These are phyloP conservation scores for Lophotis ruficrista DNA, from an alignment of 2,113 vertebrate species.

Conservation along the genomic window DNA sequence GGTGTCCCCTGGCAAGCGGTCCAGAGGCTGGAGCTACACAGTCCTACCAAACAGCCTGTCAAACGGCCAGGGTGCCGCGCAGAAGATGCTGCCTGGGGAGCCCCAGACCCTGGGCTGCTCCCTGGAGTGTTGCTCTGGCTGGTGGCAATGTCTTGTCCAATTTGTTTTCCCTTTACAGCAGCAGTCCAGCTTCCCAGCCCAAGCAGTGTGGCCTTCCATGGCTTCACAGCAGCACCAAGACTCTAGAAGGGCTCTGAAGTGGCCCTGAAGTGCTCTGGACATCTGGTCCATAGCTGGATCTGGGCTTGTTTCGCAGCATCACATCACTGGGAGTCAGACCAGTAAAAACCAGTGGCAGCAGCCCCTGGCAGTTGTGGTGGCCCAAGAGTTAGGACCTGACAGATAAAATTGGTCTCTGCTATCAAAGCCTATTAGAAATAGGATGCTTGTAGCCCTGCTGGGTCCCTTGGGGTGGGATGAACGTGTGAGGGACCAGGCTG, in stretches of 20 bases:
- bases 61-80: not conserved
- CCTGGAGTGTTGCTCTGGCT: not conserved
- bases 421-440: not conserved
- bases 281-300: not conserved
- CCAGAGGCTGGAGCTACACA: not conserved
- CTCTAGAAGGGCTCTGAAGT: not conserved
- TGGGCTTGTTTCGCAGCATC: not conserved
- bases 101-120: not conserved
- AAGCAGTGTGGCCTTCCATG: rapidly evolving
- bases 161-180: not conserved
- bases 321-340: not conserved
- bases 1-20: not conserved
- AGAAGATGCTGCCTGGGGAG: not conserved
- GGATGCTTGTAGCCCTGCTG: not conserved
- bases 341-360: not conserved
- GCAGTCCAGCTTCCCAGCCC: not conserved
- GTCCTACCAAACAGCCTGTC: not conserved
- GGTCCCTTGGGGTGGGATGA: not conserved
- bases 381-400: not conserved
- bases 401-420: not conserved
- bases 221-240: not conserved
- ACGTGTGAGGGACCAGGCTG: rapidly evolving
- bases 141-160: not conserved
- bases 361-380: not conserved
- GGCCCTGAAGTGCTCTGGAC: not conserved